Evolutionary conservation across 2,888 invertebrate species (phyloP).

Genomic region (Amiota minor): DNA sequence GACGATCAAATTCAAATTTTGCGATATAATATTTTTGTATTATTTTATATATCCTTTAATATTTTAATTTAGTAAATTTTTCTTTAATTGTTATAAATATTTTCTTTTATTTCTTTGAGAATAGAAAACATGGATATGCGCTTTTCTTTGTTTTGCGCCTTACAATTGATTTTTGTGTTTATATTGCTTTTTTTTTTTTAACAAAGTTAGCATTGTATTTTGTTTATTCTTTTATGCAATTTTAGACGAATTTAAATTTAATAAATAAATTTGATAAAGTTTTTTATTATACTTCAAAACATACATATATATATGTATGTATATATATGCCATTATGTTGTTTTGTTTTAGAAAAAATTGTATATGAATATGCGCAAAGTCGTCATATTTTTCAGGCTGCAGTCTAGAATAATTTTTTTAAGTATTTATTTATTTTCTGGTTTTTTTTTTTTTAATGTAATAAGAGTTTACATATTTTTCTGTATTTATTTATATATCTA

Average conservation of each 20-base stretch:
- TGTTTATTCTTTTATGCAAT: slow-evolving; percentile 32
- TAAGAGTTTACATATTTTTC: slow-evolving; percentile 49
- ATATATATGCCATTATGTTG: slow-evolving; percentile 12
- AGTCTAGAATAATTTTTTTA: slow-evolving; percentile 52
- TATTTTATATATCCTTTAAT: slow-evolving; percentile 40
- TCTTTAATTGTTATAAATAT: too few species aligned
- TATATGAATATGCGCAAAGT: slow-evolving; percentile 38
- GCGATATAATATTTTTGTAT: slow-evolving; percentile 47
- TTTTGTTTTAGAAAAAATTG: slow-evolving; percentile 36
- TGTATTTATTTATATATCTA: slow-evolving; percentile 38
- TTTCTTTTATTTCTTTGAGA: too few species aligned
- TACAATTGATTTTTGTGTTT: slow-evolving; percentile 29
- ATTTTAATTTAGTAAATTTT: slow-evolving; percentile 30
- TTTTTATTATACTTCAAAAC: slow-evolving; percentile 15
- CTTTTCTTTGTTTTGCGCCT: too few species aligned
- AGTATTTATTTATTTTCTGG: slow-evolving; percentile 45
- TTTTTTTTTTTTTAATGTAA: slow-evolving; percentile 37
- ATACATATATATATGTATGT: slow-evolving; percentile 7
- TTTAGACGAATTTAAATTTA: slow-evolving; percentile 30
- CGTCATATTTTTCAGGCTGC: slow-evolving; percentile 48
- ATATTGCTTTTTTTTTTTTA: slow-evolving; percentile 27
- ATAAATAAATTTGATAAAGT: slow-evolving; percentile 4
- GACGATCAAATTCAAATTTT: slow-evolving; percentile 55
- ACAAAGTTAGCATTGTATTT: slow-evolving; percentile 43
- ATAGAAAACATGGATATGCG: too few species aligned